Evolutionary conservation across 53 echinoderm and acorn worm species (phyloP).

Genomic region (Zoroaster sp.): DNA sequence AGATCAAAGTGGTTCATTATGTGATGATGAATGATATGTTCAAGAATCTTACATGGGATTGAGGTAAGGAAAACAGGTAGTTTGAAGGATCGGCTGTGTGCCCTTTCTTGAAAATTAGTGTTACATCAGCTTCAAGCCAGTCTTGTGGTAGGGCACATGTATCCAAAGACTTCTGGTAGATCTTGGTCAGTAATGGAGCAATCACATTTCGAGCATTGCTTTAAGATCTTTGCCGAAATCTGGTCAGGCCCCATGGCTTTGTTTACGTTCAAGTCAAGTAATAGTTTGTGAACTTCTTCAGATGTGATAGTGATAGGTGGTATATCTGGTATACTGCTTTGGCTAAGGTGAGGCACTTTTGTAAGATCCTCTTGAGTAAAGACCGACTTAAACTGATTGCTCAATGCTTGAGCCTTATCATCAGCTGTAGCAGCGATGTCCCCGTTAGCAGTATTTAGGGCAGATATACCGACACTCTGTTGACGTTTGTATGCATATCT

Average conservation of each 20-base stretch:
- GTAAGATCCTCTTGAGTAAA: not conserved
- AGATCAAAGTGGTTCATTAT: constrained; percentile 59
- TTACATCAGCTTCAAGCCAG: constrained; percentile 55
- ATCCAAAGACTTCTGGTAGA: constrained; percentile 46
- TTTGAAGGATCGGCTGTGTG: constrained; percentile 24
- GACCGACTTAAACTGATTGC: not conserved
- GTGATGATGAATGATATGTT: constrained; percentile 54
- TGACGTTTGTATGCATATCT: too few species aligned
- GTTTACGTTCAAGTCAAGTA: not conserved
- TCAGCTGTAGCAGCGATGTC: not conserved
- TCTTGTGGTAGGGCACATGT: constrained; percentile 31
- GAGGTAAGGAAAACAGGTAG: constrained; percentile 66
- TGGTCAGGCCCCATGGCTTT: constrained; percentile 3
- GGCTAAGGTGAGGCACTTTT: not conserved
- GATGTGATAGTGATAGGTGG: not conserved
- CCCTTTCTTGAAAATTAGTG: constrained; percentile 62
- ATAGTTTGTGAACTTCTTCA: not conserved
- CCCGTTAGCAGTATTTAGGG: not conserved
- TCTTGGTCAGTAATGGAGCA: constrained; percentile 22
- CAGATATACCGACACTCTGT: not conserved
- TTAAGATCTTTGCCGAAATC: not conserved
- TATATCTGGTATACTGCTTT: not conserved
- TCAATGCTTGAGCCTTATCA: not conserved
- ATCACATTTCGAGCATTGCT: not conserved
- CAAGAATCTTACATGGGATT: constrained; percentile 60